Conservation (phyloP, 2,797 vertebrate species). For the Leucoraja ocellata region DNA sequence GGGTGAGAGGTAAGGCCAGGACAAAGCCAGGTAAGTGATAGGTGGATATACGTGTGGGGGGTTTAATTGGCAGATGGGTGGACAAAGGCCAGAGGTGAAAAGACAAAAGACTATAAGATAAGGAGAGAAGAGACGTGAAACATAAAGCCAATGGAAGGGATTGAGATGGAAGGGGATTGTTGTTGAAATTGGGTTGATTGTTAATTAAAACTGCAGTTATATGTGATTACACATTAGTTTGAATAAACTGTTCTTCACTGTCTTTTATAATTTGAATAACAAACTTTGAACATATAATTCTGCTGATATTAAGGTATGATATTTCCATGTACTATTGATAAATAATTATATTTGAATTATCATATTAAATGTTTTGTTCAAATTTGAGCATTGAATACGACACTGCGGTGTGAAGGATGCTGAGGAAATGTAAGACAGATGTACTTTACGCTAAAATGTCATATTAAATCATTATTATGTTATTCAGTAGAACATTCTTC, state of each 20-base stretch:
- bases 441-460: not conserved
- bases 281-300: not conserved
- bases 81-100: too few relatives aligned
- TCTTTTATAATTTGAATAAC: not conserved
- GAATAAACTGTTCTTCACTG: not conserved
- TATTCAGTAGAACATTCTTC: not conserved
- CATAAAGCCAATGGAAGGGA: too few relatives aligned
- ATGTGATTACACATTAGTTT: not conserved
- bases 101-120: too few relatives aligned
- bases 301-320: not conserved
- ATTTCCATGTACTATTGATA: not conserved
- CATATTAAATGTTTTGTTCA: not conserved
- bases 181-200: not conserved
- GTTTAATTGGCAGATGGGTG: too few relatives aligned
- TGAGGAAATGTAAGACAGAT: not conserved
- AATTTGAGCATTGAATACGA: not conserved
- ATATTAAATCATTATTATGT: not conserved
- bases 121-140: too few relatives aligned
- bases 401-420: not conserved
- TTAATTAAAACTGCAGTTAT: not conserved
- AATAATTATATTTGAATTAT: not conserved
- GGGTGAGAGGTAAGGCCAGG: too few relatives aligned
- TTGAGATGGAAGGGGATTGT: not conserved
- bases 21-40: too few relatives aligned
- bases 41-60: too few relatives aligned